These are phyloP conservation scores for Drosophila mayaguana DNA, from an alignment of 2,888 invertebrate genomes.

Conservation along the genomic window DNA sequence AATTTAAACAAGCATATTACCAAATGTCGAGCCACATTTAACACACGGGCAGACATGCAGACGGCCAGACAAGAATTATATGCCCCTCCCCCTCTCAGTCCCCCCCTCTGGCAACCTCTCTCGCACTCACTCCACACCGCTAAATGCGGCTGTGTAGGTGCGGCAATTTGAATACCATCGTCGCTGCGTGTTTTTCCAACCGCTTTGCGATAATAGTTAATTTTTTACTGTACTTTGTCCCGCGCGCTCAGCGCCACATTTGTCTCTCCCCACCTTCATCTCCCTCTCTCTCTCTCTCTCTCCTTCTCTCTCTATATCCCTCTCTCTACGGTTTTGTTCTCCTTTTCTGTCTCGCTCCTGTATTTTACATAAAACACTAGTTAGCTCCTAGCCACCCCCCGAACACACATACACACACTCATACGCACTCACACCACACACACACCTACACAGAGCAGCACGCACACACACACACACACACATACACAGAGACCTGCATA, in stretches of 20 bases:
- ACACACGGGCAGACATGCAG: constrained; percentile 39
- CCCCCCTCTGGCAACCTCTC: background rate
- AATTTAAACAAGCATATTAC: constrained; percentile 76
- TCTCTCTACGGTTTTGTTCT: background rate
- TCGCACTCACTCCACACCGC: background rate
- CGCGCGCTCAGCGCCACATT: constrained; percentile 20
- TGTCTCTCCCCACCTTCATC: background rate
- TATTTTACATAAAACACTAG: constrained; percentile 23
- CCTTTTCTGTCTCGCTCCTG: constrained; percentile 18
- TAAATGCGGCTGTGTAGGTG: constrained; percentile 46
- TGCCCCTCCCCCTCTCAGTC: background rate
- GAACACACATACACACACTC: constrained; percentile 1
- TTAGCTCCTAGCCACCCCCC: constrained; percentile 12
- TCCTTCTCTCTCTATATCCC: constrained; percentile 2
- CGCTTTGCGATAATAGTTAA: constrained; percentile 79
- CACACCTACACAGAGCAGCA: constrained; percentile 1
- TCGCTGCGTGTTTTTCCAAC: constrained; percentile 69
- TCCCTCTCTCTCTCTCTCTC: no score
- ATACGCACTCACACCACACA: constrained; percentile 18
- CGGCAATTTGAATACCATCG: constrained; percentile 73
- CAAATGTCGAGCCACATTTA: constrained; percentile 69
- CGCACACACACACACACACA: constrained; percentile 11
- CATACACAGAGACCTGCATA: constrained; percentile 27
- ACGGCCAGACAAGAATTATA: constrained; percentile 28
- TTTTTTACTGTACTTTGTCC: constrained; percentile 52